phyloP scores from a whole-genome alignment of 1,140 invertebrate species.

The Drosophila paulistorum region DNA sequence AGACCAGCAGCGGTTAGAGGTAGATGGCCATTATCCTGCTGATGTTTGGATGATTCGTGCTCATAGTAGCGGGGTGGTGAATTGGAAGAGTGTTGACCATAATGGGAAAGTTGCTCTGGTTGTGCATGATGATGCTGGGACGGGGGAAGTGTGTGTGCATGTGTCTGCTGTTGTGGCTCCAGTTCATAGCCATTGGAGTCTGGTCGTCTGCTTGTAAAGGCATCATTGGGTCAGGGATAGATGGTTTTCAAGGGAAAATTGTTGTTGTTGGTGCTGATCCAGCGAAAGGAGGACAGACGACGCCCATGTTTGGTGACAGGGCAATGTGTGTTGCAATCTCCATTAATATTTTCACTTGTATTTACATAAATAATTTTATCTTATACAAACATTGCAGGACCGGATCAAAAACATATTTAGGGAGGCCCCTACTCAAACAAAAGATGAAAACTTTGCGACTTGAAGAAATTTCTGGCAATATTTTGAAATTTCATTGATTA shows the following conservation, averaged over 20 bases:
- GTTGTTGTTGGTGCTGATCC: conserved; percentile 13
- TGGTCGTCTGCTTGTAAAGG: conserved; percentile 18
- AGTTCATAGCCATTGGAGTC: conserved; percentile 30
- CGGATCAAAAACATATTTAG: not conserved
- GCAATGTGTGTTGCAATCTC: conserved; percentile 32
- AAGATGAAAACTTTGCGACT: too few species aligned
- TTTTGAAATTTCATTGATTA: too few species aligned
- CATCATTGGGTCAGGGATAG: conserved; percentile 10
- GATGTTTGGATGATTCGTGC: conserved; percentile 22
- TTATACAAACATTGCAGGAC: not conserved
- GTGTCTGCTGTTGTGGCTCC: conserved; percentile 12
- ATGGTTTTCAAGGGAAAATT: conserved; percentile 4
- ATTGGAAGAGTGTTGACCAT: conserved; percentile 18
- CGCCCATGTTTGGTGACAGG: conserved; percentile 48
- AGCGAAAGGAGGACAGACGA: conserved; percentile 24
- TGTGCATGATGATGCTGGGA: conserved; percentile 25
- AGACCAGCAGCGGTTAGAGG: conserved; percentile 50
- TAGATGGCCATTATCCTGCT: conserved; percentile 28
- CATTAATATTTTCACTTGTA: conserved; percentile 70
- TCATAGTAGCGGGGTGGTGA: conserved; percentile 31
- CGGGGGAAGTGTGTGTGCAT: not conserved
- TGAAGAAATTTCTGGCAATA: not conserved
- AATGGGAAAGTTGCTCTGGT: conserved; percentile 13
- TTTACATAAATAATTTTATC: conserved; percentile 60
- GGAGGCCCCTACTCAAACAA: too few species aligned